Evolutionary conservation across 1,140 invertebrate genomes (phyloP).

Genomic region (Parasteatoda tepidariorum): DNA sequence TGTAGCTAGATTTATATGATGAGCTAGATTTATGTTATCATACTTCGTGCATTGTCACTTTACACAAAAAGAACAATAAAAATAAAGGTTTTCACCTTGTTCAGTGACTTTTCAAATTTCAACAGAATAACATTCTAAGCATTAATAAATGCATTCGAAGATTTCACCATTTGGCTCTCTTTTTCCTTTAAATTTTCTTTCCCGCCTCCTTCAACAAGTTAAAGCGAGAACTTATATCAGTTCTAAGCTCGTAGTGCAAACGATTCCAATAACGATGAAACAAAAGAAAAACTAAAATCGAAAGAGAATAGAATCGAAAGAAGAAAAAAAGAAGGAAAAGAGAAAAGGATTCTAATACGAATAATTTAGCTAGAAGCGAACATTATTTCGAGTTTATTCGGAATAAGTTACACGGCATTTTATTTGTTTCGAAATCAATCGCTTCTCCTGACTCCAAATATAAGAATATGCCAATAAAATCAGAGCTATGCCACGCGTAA

Average conservation of each 20-base stretch:
- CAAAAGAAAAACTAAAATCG: neutral
- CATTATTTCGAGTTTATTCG: conserved; percentile 55
- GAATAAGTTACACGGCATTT: conserved; percentile 46
- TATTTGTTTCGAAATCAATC: conserved; percentile 57
- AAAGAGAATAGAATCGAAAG: neutral
- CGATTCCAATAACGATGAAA: conserved; percentile 16
- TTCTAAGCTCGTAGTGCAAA: conserved; percentile 23
- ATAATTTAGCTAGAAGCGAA: conserved; percentile 52
- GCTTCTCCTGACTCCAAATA: neutral
- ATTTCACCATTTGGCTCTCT: no score
- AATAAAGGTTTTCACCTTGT: no score
- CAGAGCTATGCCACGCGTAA: conserved; percentile 14
- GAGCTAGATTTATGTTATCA: no score
- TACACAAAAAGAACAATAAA: no score
- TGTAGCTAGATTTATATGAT: no score
- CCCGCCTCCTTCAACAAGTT: conserved; percentile 43
- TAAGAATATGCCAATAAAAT: conserved; percentile 52
- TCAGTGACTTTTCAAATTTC: no score
- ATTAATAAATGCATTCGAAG: no score
- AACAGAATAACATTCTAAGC: no score
- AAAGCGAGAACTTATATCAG: conserved; percentile 24
- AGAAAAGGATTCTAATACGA: conserved; percentile 44
- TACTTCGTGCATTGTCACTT: no score
- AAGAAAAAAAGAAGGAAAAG: conserved; percentile 1
- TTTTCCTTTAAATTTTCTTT: neutral